Evolutionary conservation across 1,140 invertebrate species (phyloP).

Genomic region (Euwallacea similis): DNA sequence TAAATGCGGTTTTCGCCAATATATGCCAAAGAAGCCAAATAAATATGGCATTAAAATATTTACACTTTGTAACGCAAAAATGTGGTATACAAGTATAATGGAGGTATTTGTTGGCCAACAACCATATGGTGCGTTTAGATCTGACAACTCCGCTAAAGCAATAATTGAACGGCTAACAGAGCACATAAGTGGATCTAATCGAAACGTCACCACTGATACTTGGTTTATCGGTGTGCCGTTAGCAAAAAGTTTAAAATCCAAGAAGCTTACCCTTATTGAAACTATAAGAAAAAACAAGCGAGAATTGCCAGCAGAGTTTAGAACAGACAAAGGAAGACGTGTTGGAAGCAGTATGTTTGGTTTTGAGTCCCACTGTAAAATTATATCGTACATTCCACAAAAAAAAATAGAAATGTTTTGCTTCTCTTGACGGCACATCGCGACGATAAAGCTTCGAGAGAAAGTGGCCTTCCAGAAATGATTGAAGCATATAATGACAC

Average conservation of each 20-base stretch:
- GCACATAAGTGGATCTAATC: constrained; percentile 44
- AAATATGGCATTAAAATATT: constrained; percentile 57
- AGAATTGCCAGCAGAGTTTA: constrained; percentile 40
- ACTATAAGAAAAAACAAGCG: constrained; percentile 49
- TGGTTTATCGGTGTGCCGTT: constrained; percentile 48
- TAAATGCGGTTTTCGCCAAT: constrained; percentile 49
- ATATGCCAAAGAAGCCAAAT: constrained; percentile 51
- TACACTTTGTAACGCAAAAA: constrained; percentile 46
- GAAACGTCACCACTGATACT: constrained; percentile 51
- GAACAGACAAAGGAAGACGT: background rate
- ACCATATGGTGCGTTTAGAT: background rate
- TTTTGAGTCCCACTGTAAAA: too few species aligned
- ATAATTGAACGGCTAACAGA: constrained; percentile 15
- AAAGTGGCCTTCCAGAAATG: too few species aligned
- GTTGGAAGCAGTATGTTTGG: too few species aligned
- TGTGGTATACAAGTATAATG: constrained; percentile 40
- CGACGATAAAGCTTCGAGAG: too few species aligned
- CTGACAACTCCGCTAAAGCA: background rate
- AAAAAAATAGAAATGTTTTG: too few species aligned
- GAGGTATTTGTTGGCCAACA: constrained; percentile 35
- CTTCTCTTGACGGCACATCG: too few species aligned
- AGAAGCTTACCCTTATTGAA: constrained; percentile 46
- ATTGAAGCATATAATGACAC: too few species aligned
- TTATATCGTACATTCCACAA: too few species aligned
- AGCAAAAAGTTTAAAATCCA: constrained; percentile 37